phyloP scores from a whole-genome alignment of 2,113 vertebrate species.

The Dicaeum eximium region DNA sequence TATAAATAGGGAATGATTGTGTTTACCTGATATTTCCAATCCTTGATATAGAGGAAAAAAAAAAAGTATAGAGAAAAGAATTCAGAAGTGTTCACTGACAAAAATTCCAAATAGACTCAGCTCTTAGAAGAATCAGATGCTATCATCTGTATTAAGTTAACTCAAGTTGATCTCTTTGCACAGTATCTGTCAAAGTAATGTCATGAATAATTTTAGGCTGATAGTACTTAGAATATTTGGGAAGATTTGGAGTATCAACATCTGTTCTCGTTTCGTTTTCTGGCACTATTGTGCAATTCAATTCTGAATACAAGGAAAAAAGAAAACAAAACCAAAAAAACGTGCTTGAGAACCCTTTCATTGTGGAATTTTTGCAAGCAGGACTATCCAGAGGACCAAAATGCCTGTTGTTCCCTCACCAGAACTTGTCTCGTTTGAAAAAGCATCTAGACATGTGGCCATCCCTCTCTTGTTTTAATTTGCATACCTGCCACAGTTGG shows the following conservation, averaged over 20 bases:
- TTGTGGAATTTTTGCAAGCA: background rate
- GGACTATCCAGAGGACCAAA: background rate
- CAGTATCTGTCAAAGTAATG: background rate
- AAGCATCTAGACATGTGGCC: background rate
- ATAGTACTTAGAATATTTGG: background rate
- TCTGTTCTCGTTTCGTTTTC: background rate
- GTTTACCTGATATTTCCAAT: background rate
- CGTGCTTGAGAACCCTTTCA: background rate
- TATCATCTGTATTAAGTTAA: background rate
- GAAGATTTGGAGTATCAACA: background rate
- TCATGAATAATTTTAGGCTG: background rate
- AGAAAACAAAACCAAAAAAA: background rate
- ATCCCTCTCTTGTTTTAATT: background rate
- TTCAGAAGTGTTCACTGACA: background rate
- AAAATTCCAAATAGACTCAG: background rate
- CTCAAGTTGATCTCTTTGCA: background rate
- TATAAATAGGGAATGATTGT: background rate
- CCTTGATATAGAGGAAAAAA: background rate
- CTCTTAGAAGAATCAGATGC: background rate
- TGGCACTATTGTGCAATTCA: background rate
- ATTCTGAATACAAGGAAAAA: rapidly evolving
- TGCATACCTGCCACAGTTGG: background rate
- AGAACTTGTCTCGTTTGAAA: background rate
- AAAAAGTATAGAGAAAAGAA: background rate
- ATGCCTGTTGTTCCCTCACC: background rate